These are phyloP conservation scores for Nycteola revayana DNA, from an alignment of 2,888 invertebrate species.

Conservation along the genomic window DNA sequence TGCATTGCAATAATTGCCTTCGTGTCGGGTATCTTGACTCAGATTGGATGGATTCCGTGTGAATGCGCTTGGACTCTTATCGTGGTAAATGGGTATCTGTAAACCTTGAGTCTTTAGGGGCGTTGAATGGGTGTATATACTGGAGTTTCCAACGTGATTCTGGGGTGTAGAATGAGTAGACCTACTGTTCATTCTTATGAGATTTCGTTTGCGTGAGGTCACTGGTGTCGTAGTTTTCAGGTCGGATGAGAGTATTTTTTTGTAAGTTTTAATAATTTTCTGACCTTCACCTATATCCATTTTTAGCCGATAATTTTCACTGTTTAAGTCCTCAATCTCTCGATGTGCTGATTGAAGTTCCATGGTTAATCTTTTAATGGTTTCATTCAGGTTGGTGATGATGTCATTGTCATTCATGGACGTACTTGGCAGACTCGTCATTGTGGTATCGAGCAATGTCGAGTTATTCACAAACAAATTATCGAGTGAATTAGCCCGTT, in stretches of 20 bases:
- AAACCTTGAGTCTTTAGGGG: too few species aligned
- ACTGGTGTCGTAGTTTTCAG: background rate
- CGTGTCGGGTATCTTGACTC: too few species aligned
- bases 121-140: too few species aligned
- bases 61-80: too few species aligned
- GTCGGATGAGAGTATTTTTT: background rate
- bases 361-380: background rate
- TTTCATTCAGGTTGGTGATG: background rate
- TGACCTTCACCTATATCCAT: background rate
- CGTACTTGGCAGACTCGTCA: background rate
- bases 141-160: too few species aligned
- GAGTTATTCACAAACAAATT: background rate
- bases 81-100: too few species aligned
- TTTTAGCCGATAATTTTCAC: too few species aligned
- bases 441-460: background rate
- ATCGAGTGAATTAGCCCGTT: background rate
- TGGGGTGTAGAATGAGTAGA: too few species aligned
- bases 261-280: background rate
- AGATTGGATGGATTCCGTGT: too few species aligned
- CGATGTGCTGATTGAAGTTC: background rate
- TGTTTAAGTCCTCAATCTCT: background rate
- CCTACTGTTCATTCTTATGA: too few species aligned
- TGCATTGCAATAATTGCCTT: too few species aligned
- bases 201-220: too few species aligned
- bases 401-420: background rate